Conservation (phyloP, 2,888 invertebrate species). For the Embidobia sp. region DNA sequence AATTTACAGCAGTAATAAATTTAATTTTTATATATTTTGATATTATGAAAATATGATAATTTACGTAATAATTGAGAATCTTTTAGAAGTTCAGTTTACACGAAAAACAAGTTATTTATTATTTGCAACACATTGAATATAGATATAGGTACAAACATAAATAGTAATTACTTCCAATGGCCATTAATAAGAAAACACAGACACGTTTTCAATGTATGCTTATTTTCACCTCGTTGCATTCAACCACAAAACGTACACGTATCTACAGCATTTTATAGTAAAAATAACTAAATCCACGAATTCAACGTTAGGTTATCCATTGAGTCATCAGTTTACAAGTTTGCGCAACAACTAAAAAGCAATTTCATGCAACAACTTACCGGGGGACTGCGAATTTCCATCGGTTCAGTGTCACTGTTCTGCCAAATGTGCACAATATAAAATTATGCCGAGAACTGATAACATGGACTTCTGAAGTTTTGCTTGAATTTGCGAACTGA, state of each 20-base stretch:
- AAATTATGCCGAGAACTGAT: constrained; percentile 33
- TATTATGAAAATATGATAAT: no score
- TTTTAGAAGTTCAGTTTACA: constrained; percentile 1
- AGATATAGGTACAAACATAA: constrained; percentile 19
- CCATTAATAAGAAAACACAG: constrained; percentile 38
- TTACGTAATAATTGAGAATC: neutral
- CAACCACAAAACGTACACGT: constrained; percentile 52
- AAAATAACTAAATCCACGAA: constrained; percentile 50
- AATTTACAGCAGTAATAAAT: no score
- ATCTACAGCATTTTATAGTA: constrained; percentile 49
- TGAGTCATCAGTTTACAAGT: constrained; percentile 56
- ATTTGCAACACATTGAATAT: no score
- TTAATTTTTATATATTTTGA: no score
- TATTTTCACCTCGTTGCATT: constrained; percentile 47
- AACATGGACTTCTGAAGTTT: constrained; percentile 12
- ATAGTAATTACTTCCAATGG: constrained; percentile 37
- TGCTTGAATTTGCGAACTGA: constrained; percentile 9
- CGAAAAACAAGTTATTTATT: constrained; percentile 22
- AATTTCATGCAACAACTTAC: constrained; percentile 61
- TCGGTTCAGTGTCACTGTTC: constrained; percentile 23
- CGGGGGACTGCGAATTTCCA: constrained; percentile 31
- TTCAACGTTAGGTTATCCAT: constrained; percentile 46
- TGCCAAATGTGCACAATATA: constrained; percentile 31
- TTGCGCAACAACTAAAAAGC: constrained; percentile 61
- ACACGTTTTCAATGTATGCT: constrained; percentile 34